A percentile compares a stretch with the other conserved stretches of the same genome.
Conservation (phyloP, 2,888 invertebrate genomes). For the Druceiella hillmani region DNA sequence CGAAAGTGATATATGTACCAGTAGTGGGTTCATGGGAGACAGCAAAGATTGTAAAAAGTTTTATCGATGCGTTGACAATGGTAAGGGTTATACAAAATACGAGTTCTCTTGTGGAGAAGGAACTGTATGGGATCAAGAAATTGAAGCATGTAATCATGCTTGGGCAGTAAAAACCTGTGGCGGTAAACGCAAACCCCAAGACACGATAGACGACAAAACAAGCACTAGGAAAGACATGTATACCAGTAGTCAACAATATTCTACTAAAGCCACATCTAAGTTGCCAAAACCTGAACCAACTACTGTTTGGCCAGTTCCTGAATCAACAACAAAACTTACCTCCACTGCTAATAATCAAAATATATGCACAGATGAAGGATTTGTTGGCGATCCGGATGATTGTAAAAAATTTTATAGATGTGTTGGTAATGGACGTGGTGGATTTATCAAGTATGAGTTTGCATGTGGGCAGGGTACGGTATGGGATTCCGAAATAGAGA, state of each 20-base stretch:
- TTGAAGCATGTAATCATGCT: constrained; percentile 54
- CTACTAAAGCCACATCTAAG: no score
- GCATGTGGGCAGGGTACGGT: constrained; percentile 70
- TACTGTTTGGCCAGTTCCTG: neutral
- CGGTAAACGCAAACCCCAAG: constrained; percentile 6
- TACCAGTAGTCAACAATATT: no score
- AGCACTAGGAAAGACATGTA: constrained; percentile 12
- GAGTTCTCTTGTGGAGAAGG: constrained; percentile 54
- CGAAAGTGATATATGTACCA: constrained; percentile 32
- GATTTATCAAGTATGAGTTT: constrained; percentile 63
- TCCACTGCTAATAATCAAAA: constrained; percentile 9
- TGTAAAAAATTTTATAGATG: constrained; percentile 76
- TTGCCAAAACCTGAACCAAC: no score
- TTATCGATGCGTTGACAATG: constrained; percentile 57
- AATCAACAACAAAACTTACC: constrained; percentile 1
- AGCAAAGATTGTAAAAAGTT: constrained; percentile 58
- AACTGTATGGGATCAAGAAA: constrained; percentile 55
- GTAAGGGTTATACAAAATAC: constrained; percentile 40
- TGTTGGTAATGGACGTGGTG: constrained; percentile 55
- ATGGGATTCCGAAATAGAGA: constrained; percentile 63
- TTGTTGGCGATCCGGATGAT: constrained; percentile 60
- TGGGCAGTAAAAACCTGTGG: constrained; percentile 42
- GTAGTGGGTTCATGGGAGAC: constrained; percentile 58
- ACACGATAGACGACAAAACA: constrained; percentile 12
- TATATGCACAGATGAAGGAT: constrained; percentile 57